Evolutionary conservation across 2,888 invertebrate species (phyloP).

Genomic region (Panzeria rudis): DNA sequence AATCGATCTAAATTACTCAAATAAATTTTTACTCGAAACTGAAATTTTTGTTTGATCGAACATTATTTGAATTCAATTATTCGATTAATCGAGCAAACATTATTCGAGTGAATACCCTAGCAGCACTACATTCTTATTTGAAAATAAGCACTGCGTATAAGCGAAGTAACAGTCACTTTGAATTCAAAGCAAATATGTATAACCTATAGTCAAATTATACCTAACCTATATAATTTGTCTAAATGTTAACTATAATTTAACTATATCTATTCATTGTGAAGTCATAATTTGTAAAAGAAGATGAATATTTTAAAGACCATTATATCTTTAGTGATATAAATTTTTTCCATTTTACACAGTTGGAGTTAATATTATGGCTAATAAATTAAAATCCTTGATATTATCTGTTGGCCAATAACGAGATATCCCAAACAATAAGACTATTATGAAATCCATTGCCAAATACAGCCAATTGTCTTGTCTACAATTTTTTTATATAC

Average conservation of each 20-base stretch:
- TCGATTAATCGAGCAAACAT: too few relatives aligned
- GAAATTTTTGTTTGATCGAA: too few relatives aligned
- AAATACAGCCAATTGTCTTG: constrained; percentile 58
- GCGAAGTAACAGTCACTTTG: neutral
- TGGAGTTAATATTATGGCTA: constrained; percentile 15
- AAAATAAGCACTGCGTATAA: too few relatives aligned
- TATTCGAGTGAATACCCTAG: too few relatives aligned
- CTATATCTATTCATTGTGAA: neutral
- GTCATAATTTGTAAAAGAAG: too few relatives aligned
- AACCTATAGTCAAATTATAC: neutral
- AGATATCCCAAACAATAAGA: constrained; percentile 6
- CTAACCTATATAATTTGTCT: neutral
- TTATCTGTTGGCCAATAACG: constrained; percentile 28
- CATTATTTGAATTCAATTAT: too few relatives aligned
- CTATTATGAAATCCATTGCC: constrained; percentile 53
- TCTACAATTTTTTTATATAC: constrained; percentile 9
- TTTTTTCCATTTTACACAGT: neutral
- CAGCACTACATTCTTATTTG: too few relatives aligned
- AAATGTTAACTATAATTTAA: neutral
- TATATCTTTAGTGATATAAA: neutral
- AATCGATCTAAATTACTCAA: too few relatives aligned
- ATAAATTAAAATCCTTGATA: constrained; percentile 15
- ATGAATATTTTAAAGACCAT: neutral
- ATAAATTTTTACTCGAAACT: too few relatives aligned
- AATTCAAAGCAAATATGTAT: neutral